A percentile compares a stretch with the other conserved stretches of the same genome.
Evolutionary conservation across 1,140 invertebrate genomes (phyloP).

Genomic region (Macrobrachium rosenbergii): DNA sequence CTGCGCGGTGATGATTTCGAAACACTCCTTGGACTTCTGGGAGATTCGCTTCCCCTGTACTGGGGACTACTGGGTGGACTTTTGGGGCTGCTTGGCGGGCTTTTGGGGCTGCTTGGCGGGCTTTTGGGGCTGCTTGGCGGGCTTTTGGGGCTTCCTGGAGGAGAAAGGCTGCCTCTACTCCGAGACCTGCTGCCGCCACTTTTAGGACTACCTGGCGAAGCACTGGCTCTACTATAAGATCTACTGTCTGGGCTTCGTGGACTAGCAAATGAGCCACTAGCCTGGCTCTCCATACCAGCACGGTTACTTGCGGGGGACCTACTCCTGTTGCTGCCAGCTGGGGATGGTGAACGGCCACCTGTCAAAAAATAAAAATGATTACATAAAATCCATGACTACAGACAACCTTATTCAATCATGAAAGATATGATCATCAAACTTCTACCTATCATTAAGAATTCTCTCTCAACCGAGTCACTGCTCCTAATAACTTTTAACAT

Average conservation of each 20-base stretch:
- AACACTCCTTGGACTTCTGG: constrained; percentile 22
- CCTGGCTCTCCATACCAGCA: constrained; percentile 1
- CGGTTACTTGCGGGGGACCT: background rate
- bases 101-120: too few species aligned
- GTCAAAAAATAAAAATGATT: background rate
- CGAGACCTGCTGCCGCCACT: constrained; percentile 44
- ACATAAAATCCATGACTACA: background rate
- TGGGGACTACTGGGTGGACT: constrained; percentile 1
- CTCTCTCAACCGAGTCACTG: background rate
- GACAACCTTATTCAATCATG: background rate
- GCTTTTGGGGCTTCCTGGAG: background rate
- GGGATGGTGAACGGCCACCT: constrained; percentile 38
- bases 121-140: too few species aligned
- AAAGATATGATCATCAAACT: background rate
- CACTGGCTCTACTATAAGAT: constrained; percentile 23
- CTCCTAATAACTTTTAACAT: background rate
- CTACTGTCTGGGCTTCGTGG: constrained; percentile 14
- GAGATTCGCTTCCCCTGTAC: constrained; percentile 28
- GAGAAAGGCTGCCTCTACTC: background rate
- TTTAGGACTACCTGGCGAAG: background rate
- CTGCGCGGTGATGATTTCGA: background rate
- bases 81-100: too few species aligned
- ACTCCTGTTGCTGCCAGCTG: constrained; percentile 38
- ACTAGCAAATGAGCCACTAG: constrained; percentile 29
- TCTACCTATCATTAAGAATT: background rate